Evolutionary conservation across 2,797 vertebrate species (phyloP).

Genomic region (Paramormyrops hopkinsi): DNA sequence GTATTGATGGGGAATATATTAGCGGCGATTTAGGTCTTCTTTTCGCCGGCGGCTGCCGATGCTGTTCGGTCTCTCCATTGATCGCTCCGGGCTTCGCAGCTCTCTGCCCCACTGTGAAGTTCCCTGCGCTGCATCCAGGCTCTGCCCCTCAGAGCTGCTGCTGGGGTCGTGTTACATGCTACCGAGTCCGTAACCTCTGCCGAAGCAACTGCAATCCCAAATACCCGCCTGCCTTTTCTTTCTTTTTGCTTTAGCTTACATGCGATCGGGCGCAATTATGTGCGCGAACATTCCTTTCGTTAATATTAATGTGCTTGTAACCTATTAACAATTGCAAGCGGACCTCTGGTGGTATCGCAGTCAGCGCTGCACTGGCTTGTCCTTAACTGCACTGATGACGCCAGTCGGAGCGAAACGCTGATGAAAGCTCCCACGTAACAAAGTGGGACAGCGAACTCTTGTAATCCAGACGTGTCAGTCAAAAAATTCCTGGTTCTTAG

Average conservation of each 20-base stretch:
- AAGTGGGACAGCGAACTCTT: neutral
- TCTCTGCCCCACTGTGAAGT: neutral
- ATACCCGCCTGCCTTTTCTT: neutral
- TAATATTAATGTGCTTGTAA: neutral
- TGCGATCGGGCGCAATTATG: neutral
- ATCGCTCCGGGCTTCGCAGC: neutral
- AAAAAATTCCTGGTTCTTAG: neutral
- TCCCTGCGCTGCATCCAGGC: slow-evolving; percentile 1
- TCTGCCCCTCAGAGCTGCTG: neutral
- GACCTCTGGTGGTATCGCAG: neutral
- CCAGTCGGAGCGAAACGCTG: neutral
- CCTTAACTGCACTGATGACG: neutral
- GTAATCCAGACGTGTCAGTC: neutral
- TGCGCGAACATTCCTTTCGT: neutral
- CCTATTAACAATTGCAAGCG: neutral
- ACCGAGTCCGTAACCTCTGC: neutral
- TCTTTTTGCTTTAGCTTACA: neutral
- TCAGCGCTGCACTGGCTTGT: neutral
- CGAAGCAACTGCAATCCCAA: neutral
- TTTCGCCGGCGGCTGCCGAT: slow-evolving; percentile 15
- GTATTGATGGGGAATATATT: neutral
- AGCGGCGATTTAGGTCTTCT: neutral
- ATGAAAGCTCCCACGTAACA: neutral
- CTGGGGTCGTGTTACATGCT: slow-evolving; percentile 17
- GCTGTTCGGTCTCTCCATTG: neutral